phyloP scores from a whole-genome alignment of 2,797 vertebrate genomes.

The Microctenopoma steveboyesi region DNA sequence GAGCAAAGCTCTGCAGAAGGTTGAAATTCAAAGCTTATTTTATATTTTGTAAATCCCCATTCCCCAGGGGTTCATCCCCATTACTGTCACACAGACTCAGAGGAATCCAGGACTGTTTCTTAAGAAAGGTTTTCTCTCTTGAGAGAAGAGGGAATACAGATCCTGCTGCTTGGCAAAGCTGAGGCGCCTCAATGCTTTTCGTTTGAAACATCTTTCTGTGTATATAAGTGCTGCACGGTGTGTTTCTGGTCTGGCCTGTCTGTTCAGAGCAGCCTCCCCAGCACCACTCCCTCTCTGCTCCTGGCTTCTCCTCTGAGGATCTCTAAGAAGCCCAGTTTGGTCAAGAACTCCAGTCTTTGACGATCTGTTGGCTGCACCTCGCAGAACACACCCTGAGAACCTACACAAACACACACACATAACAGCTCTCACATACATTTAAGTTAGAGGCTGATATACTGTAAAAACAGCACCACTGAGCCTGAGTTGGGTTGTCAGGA shows the following conservation, averaged over 20 bases:
- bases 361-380: conserved; percentile 84
- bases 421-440: background rate
- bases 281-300: conserved; percentile 78
- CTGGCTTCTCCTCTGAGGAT: conserved; percentile 84
- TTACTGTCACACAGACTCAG: conserved; percentile 47
- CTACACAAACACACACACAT: conserved; percentile 59
- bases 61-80: conserved; percentile 37
- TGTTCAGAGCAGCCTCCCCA: conserved; percentile 86
- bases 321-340: conserved; percentile 88
- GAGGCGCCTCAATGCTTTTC: background rate
- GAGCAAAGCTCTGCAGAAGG: conserved; percentile 28
- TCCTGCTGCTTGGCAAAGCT: conserved; percentile 6
- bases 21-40: conserved; percentile 41
- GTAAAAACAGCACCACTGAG: background rate
- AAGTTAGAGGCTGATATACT: background rate
- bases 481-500: too few species aligned
- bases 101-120: conserved; percentile 22
- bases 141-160: conserved; percentile 4
- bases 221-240: conserved; percentile 17
- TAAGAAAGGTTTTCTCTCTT: conserved; percentile 4
- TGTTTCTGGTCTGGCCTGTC: conserved; percentile 9
- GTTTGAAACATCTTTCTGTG: conserved; percentile 8
- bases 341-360: conserved; percentile 86
- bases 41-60: conserved; percentile 52
- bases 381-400: conserved; percentile 89